Conservation (phyloP, 2,113 vertebrate species). For the Elanus axillaris region DNA sequence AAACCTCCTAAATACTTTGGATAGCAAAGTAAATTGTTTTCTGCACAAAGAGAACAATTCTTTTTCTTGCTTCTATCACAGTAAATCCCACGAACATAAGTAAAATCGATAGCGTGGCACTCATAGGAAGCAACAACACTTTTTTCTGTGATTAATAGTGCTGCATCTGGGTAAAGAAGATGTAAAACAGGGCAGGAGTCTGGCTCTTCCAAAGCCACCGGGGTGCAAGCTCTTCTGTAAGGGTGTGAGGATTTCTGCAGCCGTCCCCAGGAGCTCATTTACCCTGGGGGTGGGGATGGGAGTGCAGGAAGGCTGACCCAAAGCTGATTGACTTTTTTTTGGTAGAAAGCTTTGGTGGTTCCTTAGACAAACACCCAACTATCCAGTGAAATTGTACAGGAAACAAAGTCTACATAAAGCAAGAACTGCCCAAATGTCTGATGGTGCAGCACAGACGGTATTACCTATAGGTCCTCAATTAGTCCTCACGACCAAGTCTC, state of each 20-base stretch:
- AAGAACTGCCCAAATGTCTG: not conserved
- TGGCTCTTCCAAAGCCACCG: not conserved
- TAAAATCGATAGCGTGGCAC: not conserved
- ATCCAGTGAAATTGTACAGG: not conserved
- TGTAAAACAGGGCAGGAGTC: not conserved
- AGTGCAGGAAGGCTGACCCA: not conserved
- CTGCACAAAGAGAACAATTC: not conserved
- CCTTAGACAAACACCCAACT: not conserved
- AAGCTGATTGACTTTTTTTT: not conserved
- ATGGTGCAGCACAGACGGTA: not conserved
- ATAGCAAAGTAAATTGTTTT: not conserved
- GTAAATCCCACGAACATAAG: not conserved
- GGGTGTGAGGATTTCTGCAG: too few relatives aligned
- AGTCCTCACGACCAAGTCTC: not conserved
- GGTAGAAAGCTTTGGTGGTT: not conserved
- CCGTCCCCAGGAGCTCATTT: fast-evolving
- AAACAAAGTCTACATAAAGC: not conserved
- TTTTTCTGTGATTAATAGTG: not conserved
- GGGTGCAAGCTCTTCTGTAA: fast-evolving
- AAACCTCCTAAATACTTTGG: not conserved
- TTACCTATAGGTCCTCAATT: not conserved
- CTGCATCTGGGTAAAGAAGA: not conserved
- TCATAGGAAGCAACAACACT: fast-evolving
- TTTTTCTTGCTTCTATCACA: not conserved
- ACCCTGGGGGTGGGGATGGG: too few relatives aligned